Conservation (phyloP, 1,140 invertebrate genomes). For the Capitella teleta region DNA sequence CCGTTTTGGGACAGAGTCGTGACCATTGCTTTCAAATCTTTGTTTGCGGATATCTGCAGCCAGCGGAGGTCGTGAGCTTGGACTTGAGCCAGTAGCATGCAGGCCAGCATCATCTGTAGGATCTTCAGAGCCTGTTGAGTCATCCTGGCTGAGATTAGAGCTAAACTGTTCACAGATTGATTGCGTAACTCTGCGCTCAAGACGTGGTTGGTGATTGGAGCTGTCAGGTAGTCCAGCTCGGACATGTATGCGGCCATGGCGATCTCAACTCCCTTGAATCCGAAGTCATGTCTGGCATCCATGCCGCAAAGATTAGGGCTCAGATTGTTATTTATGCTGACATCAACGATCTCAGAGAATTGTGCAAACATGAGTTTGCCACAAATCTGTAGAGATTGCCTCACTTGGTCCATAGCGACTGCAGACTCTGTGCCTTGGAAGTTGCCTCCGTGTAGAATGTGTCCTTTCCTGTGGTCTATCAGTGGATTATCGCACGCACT, state of each 20-base stretch:
- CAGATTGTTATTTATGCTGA: slow-evolving; percentile 2
- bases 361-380: slow-evolving; percentile 9
- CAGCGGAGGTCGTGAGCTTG: slow-evolving; percentile 7
- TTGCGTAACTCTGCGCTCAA: slow-evolving; percentile 12
- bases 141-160: not conserved
- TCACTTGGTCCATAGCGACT: slow-evolving; percentile 9
- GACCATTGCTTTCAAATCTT: slow-evolving; percentile 1
- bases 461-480: slow-evolving; percentile 2
- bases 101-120: slow-evolving; percentile 3
- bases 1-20: not conserved
- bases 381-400: slow-evolving; percentile 8
- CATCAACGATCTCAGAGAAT: slow-evolving; percentile 5
- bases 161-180: slow-evolving; percentile 6
- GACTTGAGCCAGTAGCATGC: not conserved
- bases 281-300: not conserved
- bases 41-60: not conserved
- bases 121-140: slow-evolving; percentile 1
- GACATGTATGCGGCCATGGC: slow-evolving; percentile 4
- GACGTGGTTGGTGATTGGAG: slow-evolving; percentile 10
- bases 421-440: slow-evolving; percentile 6
- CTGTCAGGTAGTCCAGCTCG: slow-evolving; percentile 5
- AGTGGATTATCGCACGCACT: slow-evolving; percentile 9
- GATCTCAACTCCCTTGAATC: slow-evolving; percentile 3
- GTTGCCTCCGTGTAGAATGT: slow-evolving; percentile 8
- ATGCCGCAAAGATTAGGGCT: slow-evolving; percentile 3